phyloP scores from a whole-genome alignment of 2,888 invertebrate genomes.

The Megamerina dolium region DNA sequence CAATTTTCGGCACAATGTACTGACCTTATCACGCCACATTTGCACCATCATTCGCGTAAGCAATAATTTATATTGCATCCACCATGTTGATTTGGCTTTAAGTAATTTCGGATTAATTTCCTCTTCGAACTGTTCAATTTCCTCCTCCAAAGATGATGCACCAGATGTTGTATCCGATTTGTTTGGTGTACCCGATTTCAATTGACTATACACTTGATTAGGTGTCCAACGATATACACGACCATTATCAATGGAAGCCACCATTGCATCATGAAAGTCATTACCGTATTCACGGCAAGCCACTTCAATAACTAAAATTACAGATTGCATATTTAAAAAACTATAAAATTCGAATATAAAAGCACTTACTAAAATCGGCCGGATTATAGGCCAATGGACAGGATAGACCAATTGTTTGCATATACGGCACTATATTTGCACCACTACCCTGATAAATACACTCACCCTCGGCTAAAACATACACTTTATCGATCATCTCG shows the following conservation, averaged over 20 bases:
- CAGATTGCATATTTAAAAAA: background rate
- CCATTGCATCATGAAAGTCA: slow-evolving; percentile 62
- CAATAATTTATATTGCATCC: slow-evolving; percentile 63
- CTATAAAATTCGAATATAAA: background rate
- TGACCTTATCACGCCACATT: slow-evolving; percentile 67
- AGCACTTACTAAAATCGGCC: slow-evolving; percentile 82
- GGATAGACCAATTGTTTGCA: slow-evolving; percentile 67
- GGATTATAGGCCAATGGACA: slow-evolving; percentile 94
- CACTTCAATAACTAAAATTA: slow-evolving; percentile 67
- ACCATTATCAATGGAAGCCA: slow-evolving; percentile 63
- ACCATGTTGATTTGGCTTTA: slow-evolving; percentile 56
- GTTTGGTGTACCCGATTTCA: slow-evolving; percentile 25
- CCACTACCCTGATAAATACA: slow-evolving; percentile 85
- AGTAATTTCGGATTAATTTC: slow-evolving; percentile 52
- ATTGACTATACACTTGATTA: slow-evolving; percentile 11
- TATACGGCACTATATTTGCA: slow-evolving; percentile 72
- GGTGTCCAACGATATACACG: slow-evolving; percentile 53
- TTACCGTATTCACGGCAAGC: slow-evolving; percentile 73
- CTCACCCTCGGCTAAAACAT: slow-evolving; percentile 80
- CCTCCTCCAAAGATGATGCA: slow-evolving; percentile 32
- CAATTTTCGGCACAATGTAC: too few relatives aligned
- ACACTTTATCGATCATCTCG: slow-evolving; percentile 85
- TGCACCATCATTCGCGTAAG: slow-evolving; percentile 67
- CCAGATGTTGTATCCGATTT: slow-evolving; percentile 42
- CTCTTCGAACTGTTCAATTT: slow-evolving; percentile 40